phyloP scores from a whole-genome alignment of 2,888 invertebrate species.

The Drosophila siamana region DNA sequence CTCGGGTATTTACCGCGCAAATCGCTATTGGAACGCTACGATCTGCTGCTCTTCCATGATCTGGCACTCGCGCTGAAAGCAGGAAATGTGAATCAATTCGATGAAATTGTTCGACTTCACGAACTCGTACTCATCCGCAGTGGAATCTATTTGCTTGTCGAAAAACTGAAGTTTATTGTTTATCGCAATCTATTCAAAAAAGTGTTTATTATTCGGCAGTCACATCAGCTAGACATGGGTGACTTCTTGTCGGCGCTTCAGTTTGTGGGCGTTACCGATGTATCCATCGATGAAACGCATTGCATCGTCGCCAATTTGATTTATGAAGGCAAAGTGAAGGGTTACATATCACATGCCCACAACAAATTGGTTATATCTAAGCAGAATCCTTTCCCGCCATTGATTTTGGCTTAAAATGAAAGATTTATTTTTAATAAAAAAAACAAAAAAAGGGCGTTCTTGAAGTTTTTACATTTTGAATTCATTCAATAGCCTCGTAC shows the following conservation, averaged over 20 bases:
- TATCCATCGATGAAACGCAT: slow-evolving; percentile 97
- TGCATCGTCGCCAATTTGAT: slow-evolving; percentile 99
- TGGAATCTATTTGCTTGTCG: slow-evolving; percentile 98
- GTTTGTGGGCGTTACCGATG: slow-evolving; percentile 92
- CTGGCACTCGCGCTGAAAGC: slow-evolving; percentile 94
- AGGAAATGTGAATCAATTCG: slow-evolving; percentile 94
- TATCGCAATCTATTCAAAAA: slow-evolving; percentile 98
- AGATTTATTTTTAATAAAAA: slow-evolving; percentile 17
- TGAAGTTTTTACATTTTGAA: neutral
- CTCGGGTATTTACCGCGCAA: slow-evolving; percentile 97
- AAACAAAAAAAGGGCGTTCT: neutral
- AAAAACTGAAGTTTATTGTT: slow-evolving; percentile 97
- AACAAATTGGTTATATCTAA: slow-evolving; percentile 99
- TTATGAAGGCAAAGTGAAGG: slow-evolving; percentile 98
- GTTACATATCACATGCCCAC: slow-evolving; percentile 98
- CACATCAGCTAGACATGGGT: slow-evolving; percentile 95
- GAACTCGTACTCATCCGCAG: slow-evolving; percentile 97
- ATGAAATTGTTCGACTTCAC: slow-evolving; percentile 93
- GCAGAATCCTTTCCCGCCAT: slow-evolving; percentile 96
- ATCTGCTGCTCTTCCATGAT: slow-evolving; percentile 95
- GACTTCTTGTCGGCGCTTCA: slow-evolving; percentile 93
- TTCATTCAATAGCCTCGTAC: neutral
- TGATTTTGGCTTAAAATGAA: slow-evolving; percentile 87
- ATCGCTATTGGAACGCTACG: slow-evolving; percentile 93
- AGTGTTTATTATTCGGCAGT: slow-evolving; percentile 90